phyloP scores from a whole-genome alignment of 2,113 vertebrate species.

The Syrmaticus mikado region DNA sequence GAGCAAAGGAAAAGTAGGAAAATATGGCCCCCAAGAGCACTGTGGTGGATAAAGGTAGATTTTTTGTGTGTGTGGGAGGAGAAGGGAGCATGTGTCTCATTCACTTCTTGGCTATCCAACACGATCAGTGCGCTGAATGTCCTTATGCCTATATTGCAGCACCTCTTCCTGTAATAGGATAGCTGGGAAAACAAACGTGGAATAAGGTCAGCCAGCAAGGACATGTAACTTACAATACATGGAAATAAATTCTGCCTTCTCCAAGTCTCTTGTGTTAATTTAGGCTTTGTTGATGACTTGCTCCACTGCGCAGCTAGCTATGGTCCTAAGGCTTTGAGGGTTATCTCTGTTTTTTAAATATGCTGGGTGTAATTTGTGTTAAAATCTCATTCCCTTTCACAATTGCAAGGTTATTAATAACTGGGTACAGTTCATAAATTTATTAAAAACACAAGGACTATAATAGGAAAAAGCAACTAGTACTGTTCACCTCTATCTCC shows the following conservation, averaged over 20 bases:
- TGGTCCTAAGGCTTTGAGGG: not conserved
- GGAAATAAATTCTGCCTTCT: not conserved
- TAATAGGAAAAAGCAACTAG: not conserved
- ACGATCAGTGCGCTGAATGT: too few species aligned
- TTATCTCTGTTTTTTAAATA: not conserved
- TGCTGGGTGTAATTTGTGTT: not conserved
- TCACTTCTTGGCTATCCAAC: not conserved
- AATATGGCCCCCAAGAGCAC: not conserved
- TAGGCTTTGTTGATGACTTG: not conserved
- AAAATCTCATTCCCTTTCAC: not conserved
- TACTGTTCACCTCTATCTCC: not conserved
- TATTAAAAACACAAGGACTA: not conserved
- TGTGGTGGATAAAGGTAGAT: not conserved
- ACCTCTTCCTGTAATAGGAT: not conserved
- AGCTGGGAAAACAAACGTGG: not conserved
- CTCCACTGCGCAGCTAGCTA: not conserved
- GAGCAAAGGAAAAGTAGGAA: not conserved
- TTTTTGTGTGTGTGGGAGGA: not conserved
- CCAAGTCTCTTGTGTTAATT: not conserved
- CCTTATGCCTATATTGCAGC: not conserved
- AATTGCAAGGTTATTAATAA: not conserved
- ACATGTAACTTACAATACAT: not conserved
- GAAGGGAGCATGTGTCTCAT: not conserved
- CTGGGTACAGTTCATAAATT: not conserved
- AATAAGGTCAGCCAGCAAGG: not conserved